Evolutionary conservation across 2,113 vertebrate genomes (phyloP).

Genomic region (Platanista minor): DNA sequence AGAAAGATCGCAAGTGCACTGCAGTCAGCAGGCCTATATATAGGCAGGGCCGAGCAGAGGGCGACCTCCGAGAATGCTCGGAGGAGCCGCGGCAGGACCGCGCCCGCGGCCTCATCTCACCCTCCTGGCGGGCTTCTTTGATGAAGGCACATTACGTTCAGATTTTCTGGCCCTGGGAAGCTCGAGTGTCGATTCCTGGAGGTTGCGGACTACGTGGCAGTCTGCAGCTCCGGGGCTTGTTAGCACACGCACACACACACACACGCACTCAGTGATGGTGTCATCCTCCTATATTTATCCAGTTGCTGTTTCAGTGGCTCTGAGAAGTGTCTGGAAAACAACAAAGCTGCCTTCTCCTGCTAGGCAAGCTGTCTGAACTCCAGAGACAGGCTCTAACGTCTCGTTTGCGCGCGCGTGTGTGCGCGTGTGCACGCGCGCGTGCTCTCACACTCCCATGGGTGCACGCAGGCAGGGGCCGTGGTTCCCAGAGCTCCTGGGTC

Average conservation of each 20-base stretch:
- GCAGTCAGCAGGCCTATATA: background rate
- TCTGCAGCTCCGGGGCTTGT: background rate
- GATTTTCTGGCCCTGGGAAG: background rate
- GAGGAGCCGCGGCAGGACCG: background rate
- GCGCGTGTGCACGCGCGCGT: rapidly evolving
- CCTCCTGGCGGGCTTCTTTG: slow-evolving; percentile 10
- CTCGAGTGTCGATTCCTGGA: background rate
- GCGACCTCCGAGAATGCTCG: background rate
- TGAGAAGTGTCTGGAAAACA: slow-evolving; percentile 45
- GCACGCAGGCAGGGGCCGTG: background rate
- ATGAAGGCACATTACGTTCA: background rate
- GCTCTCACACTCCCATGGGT: too few species aligned
- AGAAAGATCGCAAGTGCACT: background rate
- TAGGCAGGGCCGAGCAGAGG: background rate
- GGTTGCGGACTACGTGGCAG: slow-evolving; percentile 10
- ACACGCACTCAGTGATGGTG: background rate
- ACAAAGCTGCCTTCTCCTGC: slow-evolving; percentile 39
- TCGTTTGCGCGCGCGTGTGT: background rate
- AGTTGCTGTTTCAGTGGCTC: slow-evolving; percentile 51
- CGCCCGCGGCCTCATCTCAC: background rate
- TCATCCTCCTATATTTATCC: slow-evolving; percentile 60
- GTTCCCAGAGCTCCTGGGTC: background rate
- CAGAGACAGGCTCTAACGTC: background rate
- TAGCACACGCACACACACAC: background rate
- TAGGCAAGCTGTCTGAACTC: slow-evolving; percentile 38